Conservation (phyloP, 53 echinoderm and acorn worm genomes). For the Apostichopus leukothele region DNA sequence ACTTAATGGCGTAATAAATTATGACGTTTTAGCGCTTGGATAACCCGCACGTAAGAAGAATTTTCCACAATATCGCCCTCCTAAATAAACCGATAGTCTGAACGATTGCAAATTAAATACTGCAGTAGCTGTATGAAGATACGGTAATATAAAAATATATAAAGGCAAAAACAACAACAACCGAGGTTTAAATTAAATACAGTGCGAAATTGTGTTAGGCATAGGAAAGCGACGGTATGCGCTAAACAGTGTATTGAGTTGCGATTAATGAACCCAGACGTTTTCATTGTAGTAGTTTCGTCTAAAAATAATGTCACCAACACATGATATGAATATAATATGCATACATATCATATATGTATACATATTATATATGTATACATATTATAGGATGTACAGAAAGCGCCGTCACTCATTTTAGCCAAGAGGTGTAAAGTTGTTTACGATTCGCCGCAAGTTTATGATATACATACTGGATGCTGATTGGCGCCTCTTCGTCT, state of each 20-base stretch:
- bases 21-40: neutral
- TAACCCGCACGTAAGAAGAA: neutral
- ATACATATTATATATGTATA: no score
- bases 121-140: neutral
- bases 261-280: neutral
- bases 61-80: conserved; percentile 36
- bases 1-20: conserved; percentile 42
- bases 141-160: no score
- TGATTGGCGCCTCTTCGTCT: conserved; percentile 38
- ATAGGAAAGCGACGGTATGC: no score
- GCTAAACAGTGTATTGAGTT: neutral
- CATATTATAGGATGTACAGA: no score
- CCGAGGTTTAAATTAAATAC: no score
- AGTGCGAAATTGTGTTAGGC: no score
- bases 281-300: no score
- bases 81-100: neutral
- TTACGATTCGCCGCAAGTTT: conserved; percentile 25
- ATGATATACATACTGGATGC: conserved; percentile 33
- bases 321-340: no score
- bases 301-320: no score
- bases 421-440: conserved; percentile 41
- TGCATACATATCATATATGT: no score
- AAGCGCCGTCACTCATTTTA: neutral
- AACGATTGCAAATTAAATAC: neutral
- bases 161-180: no score